Evolutionary conservation across 1,140 invertebrate genomes (phyloP), one percentile per base, ranked within the genome.

Genomic region (Drosophila nigrodunni): DNA sequence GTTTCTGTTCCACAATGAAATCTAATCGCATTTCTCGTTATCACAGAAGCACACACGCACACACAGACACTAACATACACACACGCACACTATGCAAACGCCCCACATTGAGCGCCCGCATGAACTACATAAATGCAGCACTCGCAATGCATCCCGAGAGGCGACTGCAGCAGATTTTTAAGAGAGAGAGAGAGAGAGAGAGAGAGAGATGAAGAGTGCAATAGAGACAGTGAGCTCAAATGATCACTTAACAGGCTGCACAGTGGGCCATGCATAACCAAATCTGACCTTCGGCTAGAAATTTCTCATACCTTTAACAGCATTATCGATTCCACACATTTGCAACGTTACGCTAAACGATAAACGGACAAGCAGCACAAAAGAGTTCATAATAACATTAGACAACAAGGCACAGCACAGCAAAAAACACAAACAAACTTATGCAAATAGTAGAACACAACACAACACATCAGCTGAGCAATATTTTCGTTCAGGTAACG

Each of bases 21-120:
- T 87, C 83, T 87, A 87, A 87, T 87, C 83, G 55, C 74, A 74
- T 74, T 87, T 76, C 39, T 34, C 50, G 49, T 66, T 66, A 66
- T 66, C 62, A 68, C 71, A 78, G 21, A 30, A 13, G 37, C 7
- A 25, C 50, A 55, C 54, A 25, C 30, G 8, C 37, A 44, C 39
- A 66, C 77, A 65, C 54, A 58, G 25, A 59, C 46, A 15, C 8
- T 18, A 8, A 37, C 54, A 54, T 47, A 49, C 35, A 35, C 49
- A 50, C 59, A 74, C 46, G 13, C 54, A 60, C 47, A 58, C 34
- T 18, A 44, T 18, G 46, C 58, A 43, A 15, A 73, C 73, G 73
- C 72, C 75, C 73, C 67, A 79, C 60, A 80, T 83, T 72, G 35
- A 64, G 43, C 73, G 83, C 77, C 83, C 80, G 83, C 74, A 79